Conservation (phyloP, 2,888 invertebrate genomes). For the Kuschelorhynchus macadamiae region DNA sequence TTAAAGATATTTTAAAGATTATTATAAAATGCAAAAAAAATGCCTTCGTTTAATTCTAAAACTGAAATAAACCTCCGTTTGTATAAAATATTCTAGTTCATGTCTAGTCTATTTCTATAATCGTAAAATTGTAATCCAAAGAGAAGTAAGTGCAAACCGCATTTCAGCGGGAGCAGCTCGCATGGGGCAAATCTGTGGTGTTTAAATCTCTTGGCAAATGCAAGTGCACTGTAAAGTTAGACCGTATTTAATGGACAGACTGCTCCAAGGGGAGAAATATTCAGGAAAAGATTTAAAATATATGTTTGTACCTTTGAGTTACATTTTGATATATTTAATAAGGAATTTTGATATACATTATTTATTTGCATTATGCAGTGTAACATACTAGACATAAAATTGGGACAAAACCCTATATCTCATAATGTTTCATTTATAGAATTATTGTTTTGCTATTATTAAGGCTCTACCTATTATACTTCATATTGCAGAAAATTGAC, state of each 20-base stretch:
- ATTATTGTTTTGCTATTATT: no score
- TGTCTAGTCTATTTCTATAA: background rate
- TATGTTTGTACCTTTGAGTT: slow-evolving; percentile 65
- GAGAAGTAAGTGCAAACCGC: slow-evolving; percentile 23
- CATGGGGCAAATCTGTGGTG: slow-evolving; percentile 39
- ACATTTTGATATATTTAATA: no score
- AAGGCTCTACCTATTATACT: no score
- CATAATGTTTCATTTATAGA: no score
- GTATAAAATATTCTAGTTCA: background rate
- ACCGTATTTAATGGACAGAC: slow-evolving; percentile 18
- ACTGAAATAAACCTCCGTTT: no score
- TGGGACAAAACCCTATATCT: no score
- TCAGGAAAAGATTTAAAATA: slow-evolving; percentile 62
- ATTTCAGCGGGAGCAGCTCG: slow-evolving; percentile 37
- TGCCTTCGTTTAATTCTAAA: no score
- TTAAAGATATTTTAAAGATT: background rate
- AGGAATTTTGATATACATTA: no score
- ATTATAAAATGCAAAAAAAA: no score
- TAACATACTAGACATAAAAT: no score
- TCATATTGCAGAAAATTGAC: no score
- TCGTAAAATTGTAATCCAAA: background rate
- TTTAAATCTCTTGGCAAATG: slow-evolving; percentile 32
- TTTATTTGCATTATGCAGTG: no score
- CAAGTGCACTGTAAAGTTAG: slow-evolving; percentile 28
- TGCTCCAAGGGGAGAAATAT: slow-evolving; percentile 7